phyloP scores from a whole-genome alignment of 1,140 invertebrate species.

The Musca vetustissima region DNA sequence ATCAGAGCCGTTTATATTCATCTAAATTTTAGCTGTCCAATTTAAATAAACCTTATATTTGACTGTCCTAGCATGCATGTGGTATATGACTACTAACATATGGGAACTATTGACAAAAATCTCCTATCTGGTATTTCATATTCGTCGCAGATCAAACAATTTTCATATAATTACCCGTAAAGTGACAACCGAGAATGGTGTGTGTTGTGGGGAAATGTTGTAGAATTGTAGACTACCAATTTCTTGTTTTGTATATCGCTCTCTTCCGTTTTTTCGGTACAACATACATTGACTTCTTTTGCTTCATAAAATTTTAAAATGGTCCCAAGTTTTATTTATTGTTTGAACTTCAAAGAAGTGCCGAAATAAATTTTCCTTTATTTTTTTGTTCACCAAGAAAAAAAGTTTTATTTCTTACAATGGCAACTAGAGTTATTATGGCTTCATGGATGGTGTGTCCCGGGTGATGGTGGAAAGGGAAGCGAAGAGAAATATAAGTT shows the following conservation, averaged over 20 bases:
- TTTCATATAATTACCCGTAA: no score
- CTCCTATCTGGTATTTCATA: no score
- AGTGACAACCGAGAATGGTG: no score
- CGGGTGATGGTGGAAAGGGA: background rate
- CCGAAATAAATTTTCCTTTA: constrained; percentile 20
- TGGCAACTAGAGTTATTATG: background rate
- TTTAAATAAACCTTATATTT: no score
- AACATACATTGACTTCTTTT: background rate
- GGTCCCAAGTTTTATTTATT: constrained; percentile 14
- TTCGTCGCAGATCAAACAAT: no score
- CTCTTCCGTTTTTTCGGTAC: background rate
- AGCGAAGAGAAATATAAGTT: background rate
- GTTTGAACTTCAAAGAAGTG: constrained; percentile 16
- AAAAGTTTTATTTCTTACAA: constrained; percentile 4
- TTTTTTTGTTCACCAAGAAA: background rate
- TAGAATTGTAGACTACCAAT: no score
- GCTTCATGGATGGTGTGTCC: background rate
- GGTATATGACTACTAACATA: no score
- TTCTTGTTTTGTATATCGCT: background rate
- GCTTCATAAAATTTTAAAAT: background rate
- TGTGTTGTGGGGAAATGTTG: no score
- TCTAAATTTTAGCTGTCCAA: no score
- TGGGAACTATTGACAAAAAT: no score
- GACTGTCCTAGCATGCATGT: no score
- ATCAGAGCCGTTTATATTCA: no score